Evolutionary conservation across 2,888 invertebrate genomes (phyloP).

Genomic region (Drosophila percnosoma): DNA sequence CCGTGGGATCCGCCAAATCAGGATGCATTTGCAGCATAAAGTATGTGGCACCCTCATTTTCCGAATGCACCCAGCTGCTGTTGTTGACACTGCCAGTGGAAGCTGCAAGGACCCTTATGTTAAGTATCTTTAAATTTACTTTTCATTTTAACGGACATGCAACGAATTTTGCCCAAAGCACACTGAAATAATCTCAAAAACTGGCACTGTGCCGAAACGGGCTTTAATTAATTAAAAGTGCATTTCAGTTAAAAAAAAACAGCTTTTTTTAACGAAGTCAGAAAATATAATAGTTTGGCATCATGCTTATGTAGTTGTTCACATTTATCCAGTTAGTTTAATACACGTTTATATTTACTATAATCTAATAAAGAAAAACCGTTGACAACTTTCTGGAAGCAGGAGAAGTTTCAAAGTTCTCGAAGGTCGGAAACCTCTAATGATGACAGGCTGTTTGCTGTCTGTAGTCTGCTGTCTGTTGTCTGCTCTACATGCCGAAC

Average conservation of each 20-base stretch:
- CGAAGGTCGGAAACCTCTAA: conserved; percentile 47
- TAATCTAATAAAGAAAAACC: conserved; percentile 24
- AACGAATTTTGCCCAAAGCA: not conserved
- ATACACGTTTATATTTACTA: conserved; percentile 1
- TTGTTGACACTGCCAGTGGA: conserved; percentile 41
- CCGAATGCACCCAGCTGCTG: conserved; percentile 82
- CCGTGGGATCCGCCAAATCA: conserved; percentile 90
- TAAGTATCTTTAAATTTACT: conserved; percentile 3
- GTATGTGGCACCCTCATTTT: conserved; percentile 86
- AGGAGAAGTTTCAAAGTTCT: conserved; percentile 30
- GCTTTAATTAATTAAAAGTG: not conserved
- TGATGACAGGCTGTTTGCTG: conserved; percentile 33
- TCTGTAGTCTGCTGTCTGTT: not conserved
- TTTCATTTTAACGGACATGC: not conserved
- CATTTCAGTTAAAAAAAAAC: not conserved
- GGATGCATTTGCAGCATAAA: conserved; percentile 90
- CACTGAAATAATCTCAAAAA: not conserved
- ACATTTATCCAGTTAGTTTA: not conserved
- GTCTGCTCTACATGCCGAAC: conserved; percentile 17
- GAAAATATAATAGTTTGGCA: not conserved
- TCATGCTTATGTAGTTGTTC: not conserved
- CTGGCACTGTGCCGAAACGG: not conserved
- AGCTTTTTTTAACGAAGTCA: not conserved
- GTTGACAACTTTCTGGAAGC: conserved; percentile 13
- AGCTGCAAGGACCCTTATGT: conserved; percentile 39